Percentiles rank a stretch among this genome's conserved stretches.
Evolutionary conservation across 1,140 invertebrate species (phyloP).

Genomic region (Sinella curviseta): DNA sequence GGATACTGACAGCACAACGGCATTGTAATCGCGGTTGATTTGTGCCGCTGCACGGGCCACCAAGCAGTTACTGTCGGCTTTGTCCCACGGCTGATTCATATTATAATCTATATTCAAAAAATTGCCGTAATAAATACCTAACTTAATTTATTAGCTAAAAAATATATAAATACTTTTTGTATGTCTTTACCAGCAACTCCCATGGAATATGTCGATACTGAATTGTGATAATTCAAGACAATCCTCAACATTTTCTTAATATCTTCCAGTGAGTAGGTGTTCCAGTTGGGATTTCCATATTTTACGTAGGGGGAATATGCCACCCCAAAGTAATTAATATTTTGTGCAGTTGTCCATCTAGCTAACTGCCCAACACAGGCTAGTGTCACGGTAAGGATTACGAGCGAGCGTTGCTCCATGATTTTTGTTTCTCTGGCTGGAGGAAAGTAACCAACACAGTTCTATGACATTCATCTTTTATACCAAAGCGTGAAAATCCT

Average conservation of each 20-base stretch:
- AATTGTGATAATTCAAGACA: constrained; percentile 32
- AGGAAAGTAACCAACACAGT: too few relatives aligned
- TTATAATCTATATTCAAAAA: neutral
- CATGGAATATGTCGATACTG: constrained; percentile 43
- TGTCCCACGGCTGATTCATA: constrained; percentile 34
- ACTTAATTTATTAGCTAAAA: too few relatives aligned
- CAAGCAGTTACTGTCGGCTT: constrained; percentile 29
- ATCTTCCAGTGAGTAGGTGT: constrained; percentile 40
- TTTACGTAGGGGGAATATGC: constrained; percentile 44
- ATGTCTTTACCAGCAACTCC: constrained; percentile 36
- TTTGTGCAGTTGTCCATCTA: neutral
- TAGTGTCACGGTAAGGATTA: too few relatives aligned
- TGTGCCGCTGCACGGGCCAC: constrained; percentile 31
- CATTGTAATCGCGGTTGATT: constrained; percentile 24
- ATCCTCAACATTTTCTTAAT: constrained; percentile 43
- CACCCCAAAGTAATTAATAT: constrained; percentile 39
- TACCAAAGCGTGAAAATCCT: too few relatives aligned
- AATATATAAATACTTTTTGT: neutral
- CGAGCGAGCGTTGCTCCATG: too few relatives aligned
- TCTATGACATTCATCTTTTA: too few relatives aligned
- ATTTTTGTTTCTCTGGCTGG: too few relatives aligned
- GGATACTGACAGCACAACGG: neutral
- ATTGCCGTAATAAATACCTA: too few relatives aligned
- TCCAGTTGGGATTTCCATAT: constrained; percentile 22
- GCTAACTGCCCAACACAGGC: too few relatives aligned